Base-by-base conservation (phyloP, 2,113 vertebrate species). In the Carassius carassius region DNA sequence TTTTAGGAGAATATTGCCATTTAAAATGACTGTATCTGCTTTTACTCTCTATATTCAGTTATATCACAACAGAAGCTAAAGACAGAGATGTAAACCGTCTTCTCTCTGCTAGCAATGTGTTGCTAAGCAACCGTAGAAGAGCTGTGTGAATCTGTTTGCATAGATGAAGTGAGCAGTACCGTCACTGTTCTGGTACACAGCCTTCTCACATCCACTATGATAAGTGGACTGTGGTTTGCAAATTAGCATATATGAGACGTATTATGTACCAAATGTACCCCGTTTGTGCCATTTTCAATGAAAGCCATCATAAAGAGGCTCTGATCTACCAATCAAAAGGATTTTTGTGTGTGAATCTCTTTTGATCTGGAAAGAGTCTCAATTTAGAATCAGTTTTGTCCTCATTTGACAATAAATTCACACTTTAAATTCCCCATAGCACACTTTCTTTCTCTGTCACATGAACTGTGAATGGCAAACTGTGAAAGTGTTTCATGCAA, bases 81-180 rank as follows among this genome's bases (percentile, higher is more conserved):
- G 85, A 87, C 78, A 75, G 67, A 86, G 83, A 83, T 85, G 83
- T 84, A 79, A 84, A 86, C 82, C 74, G 74, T 69, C 7, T 80
- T 82, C 83, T 72, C 67, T 86, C 78, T 65, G 67, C 67, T 83
- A 88, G 80, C 37, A 49, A 17, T 16, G 72, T 63, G 93, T 92
- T 92, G 93, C 92, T 88, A 78, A 81, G 92, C 87, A 88, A 93
- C 92, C 51, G 16, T 74, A 80, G 81, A 76, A 67, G 81, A 84
- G 51, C 67, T 11, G 58, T 44, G 69, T 25, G 44, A 82, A 84
- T 72, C 56, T 88, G 88, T 91, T 89, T 85, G 89, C 84, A 90
- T 82, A 86, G 84, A 87, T 80, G 86, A 87, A 87, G 82, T 49
- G 82, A 80, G 72, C 76, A 51, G 51, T 47, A 56, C 54, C 78